Conservation (phyloP, 2,888 invertebrate species). For the Yponomeuta malinellus region DNA sequence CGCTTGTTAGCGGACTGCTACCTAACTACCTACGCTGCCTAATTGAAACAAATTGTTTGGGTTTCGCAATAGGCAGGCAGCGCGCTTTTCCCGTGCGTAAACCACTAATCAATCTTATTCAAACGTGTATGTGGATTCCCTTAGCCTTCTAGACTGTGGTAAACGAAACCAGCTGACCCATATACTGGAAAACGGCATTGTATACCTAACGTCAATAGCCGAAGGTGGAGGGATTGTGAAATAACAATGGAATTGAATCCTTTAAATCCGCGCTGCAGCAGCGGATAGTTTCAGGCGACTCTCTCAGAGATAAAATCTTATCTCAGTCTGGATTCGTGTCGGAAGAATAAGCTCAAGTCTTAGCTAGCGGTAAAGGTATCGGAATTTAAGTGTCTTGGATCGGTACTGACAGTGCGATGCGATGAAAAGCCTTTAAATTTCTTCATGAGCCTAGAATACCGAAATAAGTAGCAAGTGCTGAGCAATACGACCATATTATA, state of each 20-base stretch:
- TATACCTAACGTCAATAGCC: slow-evolving; percentile 32
- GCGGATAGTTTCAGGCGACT: slow-evolving; percentile 16
- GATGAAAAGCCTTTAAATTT: too few species aligned
- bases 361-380: too few species aligned
- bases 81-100: slow-evolving; percentile 11
- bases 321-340: background rate
- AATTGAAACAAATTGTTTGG: slow-evolving; percentile 20
- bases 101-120: slow-evolving; percentile 18
- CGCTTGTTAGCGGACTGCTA: slow-evolving; percentile 11
- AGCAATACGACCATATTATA: too few species aligned
- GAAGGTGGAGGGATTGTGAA: slow-evolving; percentile 35
- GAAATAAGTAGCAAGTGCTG: too few species aligned
- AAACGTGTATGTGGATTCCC: slow-evolving; percentile 18
- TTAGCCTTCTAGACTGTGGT: background rate
- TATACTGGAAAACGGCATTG: slow-evolving; percentile 33
- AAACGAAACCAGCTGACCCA: slow-evolving; percentile 32
- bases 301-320: background rate
- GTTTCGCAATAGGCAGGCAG: slow-evolving; percentile 7
- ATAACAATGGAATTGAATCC: slow-evolving; percentile 45
- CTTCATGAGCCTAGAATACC: too few species aligned
- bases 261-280: slow-evolving; percentile 36
- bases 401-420: too few species aligned
- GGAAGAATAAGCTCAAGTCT: background rate
- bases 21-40: slow-evolving; percentile 14
- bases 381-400: too few species aligned